Percentiles rank a stretch among this genome's conserved stretches.
Conservation (phyloP, 2,113 vertebrate species). For the Myocastor coypus region DNA sequence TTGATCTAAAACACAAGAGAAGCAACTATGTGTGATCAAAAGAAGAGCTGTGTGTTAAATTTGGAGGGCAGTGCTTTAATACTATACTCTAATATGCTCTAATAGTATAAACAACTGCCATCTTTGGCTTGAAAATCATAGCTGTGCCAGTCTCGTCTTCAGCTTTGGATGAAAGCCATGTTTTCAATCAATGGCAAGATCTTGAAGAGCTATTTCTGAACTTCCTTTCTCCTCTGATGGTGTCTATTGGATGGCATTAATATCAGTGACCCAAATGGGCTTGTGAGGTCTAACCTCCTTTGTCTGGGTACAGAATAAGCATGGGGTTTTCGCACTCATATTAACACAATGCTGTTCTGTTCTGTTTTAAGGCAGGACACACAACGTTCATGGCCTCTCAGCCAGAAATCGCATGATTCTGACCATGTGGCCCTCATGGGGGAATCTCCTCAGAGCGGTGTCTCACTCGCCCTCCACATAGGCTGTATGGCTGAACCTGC, state of each 20-base stretch:
- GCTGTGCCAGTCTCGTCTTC: not conserved
- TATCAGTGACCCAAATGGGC: not conserved
- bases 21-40: not conserved
- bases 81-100: not conserved
- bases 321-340: not conserved
- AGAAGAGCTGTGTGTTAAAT: not conserved
- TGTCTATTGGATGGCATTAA: not conserved
- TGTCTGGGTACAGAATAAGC: not conserved
- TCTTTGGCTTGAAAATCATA: not conserved
- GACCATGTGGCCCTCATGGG: not conserved
- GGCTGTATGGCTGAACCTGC: not conserved
- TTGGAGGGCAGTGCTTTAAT: not conserved
- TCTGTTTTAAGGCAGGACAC: not conserved
- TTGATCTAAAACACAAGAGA: not conserved
- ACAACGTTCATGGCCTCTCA: not conserved
- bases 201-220: constrained; percentile 36
- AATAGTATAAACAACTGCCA: not conserved
- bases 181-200: not conserved
- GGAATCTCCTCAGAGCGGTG: not conserved
- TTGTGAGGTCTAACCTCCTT: not conserved
- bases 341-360: not conserved
- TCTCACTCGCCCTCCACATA: not conserved
- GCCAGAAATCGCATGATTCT: not conserved
- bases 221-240: not conserved
- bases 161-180: constrained; percentile 34